Conservation (phyloP, 2,888 invertebrate species). For the Nineta flava region DNA sequence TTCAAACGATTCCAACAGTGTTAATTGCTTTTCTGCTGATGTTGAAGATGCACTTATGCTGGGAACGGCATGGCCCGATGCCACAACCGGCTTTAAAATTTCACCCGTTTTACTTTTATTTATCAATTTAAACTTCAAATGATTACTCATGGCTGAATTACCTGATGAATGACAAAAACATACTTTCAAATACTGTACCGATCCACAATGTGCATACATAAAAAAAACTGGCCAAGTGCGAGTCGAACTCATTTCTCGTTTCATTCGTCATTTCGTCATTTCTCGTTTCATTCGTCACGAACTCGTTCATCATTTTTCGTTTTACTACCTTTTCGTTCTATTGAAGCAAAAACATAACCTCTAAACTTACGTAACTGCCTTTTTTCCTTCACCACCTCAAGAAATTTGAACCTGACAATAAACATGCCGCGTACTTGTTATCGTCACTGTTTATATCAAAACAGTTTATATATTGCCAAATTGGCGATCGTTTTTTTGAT, state of each 20-base stretch:
- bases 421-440: background rate
- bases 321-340: too few relatives aligned
- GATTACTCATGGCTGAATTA: conserved; percentile 12
- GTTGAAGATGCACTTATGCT: conserved; percentile 8
- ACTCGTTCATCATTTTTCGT: too few relatives aligned
- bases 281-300: too few relatives aligned
- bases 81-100: conserved; percentile 6
- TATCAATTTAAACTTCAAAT: conserved; percentile 12
- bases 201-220: too few relatives aligned
- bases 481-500: background rate
- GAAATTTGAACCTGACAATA: too few relatives aligned
- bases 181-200: too few relatives aligned
- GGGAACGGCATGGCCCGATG: conserved; percentile 10
- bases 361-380: background rate
- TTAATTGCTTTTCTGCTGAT: conserved; percentile 8
- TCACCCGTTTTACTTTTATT: conserved; percentile 9
- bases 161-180: too few relatives aligned
- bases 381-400: too few relatives aligned
- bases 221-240: too few relatives aligned
- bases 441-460: background rate
- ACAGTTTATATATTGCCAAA: too few relatives aligned
- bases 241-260: too few relatives aligned
- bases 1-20: conserved; percentile 11
- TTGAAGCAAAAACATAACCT: background rate
- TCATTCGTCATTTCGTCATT: too few relatives aligned